These are phyloP conservation scores for Tachina grossa DNA, from an alignment of 2,888 invertebrate species.

Conservation along the genomic window DNA sequence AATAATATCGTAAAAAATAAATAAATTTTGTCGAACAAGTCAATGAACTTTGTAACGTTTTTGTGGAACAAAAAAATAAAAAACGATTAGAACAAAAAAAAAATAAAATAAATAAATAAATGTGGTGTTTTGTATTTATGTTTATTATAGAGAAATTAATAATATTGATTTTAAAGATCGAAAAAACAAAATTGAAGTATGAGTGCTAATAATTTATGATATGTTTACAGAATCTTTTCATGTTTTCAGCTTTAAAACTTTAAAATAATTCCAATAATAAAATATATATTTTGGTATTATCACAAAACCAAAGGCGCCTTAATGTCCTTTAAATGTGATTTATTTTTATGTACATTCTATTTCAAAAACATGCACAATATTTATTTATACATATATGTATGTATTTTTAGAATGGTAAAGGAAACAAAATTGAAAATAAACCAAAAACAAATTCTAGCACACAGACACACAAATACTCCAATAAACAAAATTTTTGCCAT, in stretches of 20 bases:
- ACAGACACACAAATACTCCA: background rate
- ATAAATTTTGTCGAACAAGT: conserved; percentile 13
- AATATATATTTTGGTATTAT: conserved; percentile 49
- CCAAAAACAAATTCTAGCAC: conserved; percentile 36
- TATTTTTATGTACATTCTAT: conserved; percentile 74
- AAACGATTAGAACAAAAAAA: background rate
- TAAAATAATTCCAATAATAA: conserved; percentile 23
- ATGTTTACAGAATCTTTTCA: background rate
- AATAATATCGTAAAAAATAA: background rate
- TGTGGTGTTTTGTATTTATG: background rate
- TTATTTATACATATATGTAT: conserved; percentile 45
- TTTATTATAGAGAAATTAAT: background rate
- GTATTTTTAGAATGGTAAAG: conserved; percentile 37
- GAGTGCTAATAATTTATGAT: conserved; percentile 22
- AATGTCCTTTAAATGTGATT: conserved; percentile 81
- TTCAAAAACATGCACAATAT: conserved; percentile 59
- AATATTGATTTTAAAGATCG: background rate
- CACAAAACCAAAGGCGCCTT: conserved; percentile 80
- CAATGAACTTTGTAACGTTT: conserved; percentile 54
- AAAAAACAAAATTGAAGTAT: background rate
- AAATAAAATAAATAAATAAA: too few relatives aligned
- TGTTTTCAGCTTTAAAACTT: conserved; percentile 6
- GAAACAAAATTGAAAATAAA: conserved; percentile 39
- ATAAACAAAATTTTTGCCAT: conserved; percentile 33
- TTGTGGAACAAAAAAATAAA: background rate